Evolutionary conservation across 2,113 vertebrate genomes (phyloP).

Genomic region (Nyctereutes procyonoides): DNA sequence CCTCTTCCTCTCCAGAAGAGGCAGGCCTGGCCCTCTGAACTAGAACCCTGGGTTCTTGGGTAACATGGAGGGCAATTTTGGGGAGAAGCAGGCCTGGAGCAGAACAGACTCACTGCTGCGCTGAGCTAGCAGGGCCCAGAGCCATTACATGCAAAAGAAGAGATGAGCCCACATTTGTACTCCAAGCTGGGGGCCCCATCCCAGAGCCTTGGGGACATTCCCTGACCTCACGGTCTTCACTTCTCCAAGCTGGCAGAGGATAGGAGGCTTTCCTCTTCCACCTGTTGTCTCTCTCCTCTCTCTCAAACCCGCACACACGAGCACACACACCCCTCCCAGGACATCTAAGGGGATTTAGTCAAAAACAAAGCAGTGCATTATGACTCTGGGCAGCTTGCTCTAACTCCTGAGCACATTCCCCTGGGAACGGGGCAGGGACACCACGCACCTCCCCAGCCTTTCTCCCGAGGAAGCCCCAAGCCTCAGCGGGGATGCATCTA

Average conservation of each 20-base stretch:
- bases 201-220: fast-evolving
- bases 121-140: background rate
- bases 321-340: background rate
- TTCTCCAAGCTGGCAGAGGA: background rate
- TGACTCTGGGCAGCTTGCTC: background rate
- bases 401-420: background rate
- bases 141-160: background rate
- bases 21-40: background rate
- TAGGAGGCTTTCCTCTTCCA: fast-evolving
- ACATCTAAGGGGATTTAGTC: background rate
- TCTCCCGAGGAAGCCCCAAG: background rate
- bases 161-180: no score
- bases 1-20: background rate
- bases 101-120: background rate
- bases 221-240: no score
- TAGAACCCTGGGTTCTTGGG: background rate
- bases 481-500: background rate
- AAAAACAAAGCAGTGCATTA: background rate
- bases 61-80: background rate
- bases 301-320: background rate
- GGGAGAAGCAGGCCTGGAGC: background rate
- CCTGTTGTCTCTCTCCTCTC: background rate
- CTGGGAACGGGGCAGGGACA: background rate
- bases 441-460: background rate
- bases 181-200: background rate